phyloP scores from a whole-genome alignment of 1,140 invertebrate species.

The Zaprionus camerounensis region DNA sequence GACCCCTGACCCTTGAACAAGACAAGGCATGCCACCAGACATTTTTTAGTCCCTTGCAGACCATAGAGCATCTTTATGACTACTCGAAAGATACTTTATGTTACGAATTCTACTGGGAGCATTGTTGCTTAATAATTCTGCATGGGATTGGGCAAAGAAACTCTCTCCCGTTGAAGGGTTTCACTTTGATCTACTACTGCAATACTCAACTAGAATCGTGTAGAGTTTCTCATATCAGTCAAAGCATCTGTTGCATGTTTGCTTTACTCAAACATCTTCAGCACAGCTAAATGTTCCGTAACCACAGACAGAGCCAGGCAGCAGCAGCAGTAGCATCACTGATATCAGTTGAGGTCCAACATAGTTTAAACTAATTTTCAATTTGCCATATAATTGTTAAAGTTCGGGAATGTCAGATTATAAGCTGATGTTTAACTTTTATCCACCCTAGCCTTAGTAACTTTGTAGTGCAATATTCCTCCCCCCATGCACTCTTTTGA shows the following conservation, averaged over 20 bases:
- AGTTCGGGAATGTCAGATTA: constrained; percentile 7
- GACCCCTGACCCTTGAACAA: neutral
- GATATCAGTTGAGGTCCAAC: neutral
- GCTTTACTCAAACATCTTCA: neutral
- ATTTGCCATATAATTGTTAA: constrained; percentile 9
- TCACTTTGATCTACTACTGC: neutral
- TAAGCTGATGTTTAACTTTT: constrained; percentile 10
- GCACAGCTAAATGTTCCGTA: neutral
- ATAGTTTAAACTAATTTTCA: constrained; percentile 11
- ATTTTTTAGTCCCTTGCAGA: constrained; percentile 29
- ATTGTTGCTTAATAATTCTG: constrained; percentile 26
- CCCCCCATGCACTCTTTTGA: neutral
- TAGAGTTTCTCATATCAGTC: neutral
- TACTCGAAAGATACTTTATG: constrained; percentile 63
- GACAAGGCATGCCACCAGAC: neutral
- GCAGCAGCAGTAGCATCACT: neutral
- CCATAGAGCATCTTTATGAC: constrained; percentile 67
- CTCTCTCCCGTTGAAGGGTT: neutral
- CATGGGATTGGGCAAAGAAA: neutral
- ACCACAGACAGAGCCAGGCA: neutral
- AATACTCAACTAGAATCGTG: neutral
- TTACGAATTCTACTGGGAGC: constrained; percentile 27
- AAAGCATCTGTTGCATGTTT: neutral
- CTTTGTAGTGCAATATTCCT: neutral
- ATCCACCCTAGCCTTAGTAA: neutral